These are phyloP conservation scores for Beroe ovata DNA, from an alignment of 37 sponge, comb jelly and placozoan species.

Conservation along the genomic window DNA sequence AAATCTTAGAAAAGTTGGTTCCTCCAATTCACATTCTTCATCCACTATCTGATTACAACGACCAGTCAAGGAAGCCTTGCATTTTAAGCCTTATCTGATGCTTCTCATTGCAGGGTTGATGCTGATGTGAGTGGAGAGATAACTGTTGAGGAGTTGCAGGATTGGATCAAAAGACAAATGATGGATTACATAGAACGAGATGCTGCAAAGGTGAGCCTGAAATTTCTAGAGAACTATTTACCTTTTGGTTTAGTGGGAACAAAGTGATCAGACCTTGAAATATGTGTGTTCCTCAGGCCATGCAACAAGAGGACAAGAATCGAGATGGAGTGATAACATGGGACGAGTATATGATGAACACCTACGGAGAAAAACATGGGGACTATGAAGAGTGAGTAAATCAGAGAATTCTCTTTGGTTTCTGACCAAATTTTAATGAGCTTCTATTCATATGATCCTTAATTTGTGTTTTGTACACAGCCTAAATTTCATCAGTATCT, in stretches of 20 bases:
- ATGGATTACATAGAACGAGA: slow-evolving; percentile 20
- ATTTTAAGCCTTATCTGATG: too few relatives aligned
- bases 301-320: slow-evolving; percentile 51
- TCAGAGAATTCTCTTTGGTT: too few relatives aligned
- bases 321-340: slow-evolving; percentile 50
- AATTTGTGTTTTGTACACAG: too few relatives aligned
- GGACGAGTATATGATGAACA: slow-evolving; percentile 68
- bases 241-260: too few relatives aligned
- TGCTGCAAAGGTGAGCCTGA: not conserved
- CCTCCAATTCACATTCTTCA: too few relatives aligned
- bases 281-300: not conserved
- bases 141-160: not conserved
- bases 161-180: slow-evolving; percentile 28
- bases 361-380: slow-evolving; percentile 20
- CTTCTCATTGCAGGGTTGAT: slow-evolving; percentile 51
- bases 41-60: too few relatives aligned
- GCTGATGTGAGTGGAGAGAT: slow-evolving; percentile 35
- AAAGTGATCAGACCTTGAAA: too few relatives aligned
- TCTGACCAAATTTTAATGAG: too few relatives aligned
- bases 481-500: not conserved
- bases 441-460: too few relatives aligned
- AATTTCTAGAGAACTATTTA: too few relatives aligned
- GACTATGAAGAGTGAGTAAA: slow-evolving; percentile 5
- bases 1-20: not conserved
- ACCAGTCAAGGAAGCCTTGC: too few relatives aligned